These are phyloP conservation scores for Prietella phreatophila DNA, from an alignment of 2,113 vertebrate genomes.

Conservation along the genomic window DNA sequence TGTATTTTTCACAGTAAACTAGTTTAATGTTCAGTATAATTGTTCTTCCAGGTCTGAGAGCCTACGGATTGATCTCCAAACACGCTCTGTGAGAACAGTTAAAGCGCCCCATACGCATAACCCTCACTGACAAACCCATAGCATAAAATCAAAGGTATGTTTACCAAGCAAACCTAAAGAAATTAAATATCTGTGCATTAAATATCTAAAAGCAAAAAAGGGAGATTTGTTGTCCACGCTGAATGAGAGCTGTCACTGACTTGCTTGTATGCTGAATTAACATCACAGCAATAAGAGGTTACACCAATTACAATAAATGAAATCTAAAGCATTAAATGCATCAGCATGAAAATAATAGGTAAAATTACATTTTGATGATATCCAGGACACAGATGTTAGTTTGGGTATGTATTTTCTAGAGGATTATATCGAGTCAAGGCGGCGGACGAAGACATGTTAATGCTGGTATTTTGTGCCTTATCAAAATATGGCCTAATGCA, in stretches of 20 bases:
- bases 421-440: background rate
- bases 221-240: background rate
- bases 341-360: background rate
- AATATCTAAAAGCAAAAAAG: background rate
- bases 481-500: background rate
- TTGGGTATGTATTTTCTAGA: background rate
- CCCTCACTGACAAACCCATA: background rate
- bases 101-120: slow-evolving; percentile 6
- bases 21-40: background rate
- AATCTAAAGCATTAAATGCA: background rate
- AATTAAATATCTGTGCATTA: background rate
- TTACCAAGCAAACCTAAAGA: background rate
- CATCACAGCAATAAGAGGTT: background rate
- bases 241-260: background rate
- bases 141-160: background rate
- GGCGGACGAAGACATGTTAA: background rate
- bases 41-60: background rate
- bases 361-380: background rate
- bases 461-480: background rate
- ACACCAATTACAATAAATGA: background rate
- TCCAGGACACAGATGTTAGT: background rate
- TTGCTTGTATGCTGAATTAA: background rate
- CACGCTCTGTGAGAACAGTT: background rate
- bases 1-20: background rate
- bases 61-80: background rate